A percentile compares a stretch with the other conserved stretches of the same genome.
These are phyloP conservation scores for Bombyx huttoni DNA, from an alignment of 2,888 invertebrate species.

Conservation along the genomic window DNA sequence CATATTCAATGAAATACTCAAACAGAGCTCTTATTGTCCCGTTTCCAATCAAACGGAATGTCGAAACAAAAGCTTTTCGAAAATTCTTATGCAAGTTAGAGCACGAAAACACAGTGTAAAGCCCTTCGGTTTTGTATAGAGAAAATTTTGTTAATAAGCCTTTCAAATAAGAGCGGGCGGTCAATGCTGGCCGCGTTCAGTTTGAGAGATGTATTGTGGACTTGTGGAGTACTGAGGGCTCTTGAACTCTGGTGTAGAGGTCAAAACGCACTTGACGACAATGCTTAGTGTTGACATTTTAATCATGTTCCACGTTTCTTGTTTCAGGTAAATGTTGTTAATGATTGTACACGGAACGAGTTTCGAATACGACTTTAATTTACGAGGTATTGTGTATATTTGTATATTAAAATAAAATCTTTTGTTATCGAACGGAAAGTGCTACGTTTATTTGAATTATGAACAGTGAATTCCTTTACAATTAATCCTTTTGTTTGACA, in stretches of 20 bases:
- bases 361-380: neutral
- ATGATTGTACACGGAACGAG: neutral
- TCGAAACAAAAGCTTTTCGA: conserved; percentile 34
- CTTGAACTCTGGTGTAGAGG: conserved; percentile 24
- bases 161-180: conserved; percentile 24
- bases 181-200: conserved; percentile 26
- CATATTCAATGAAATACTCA: neutral
- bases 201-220: conserved; percentile 14
- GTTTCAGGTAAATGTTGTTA: conserved; percentile 29
- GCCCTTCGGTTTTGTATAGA: conserved; percentile 22
- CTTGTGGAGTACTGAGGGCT: conserved; percentile 11
- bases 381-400: neutral
- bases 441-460: neutral
- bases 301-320: conserved; percentile 20
- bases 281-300: conserved; percentile 16
- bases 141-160: conserved; percentile 24
- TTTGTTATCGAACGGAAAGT: neutral
- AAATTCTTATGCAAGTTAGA: conserved; percentile 23
- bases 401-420: neutral
- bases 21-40: conserved; percentile 10
- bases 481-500: neutral
- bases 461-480: neutral
- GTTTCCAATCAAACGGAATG: conserved; percentile 25
- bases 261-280: conserved; percentile 18
- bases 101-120: conserved; percentile 20